Conservation (phyloP, 2,888 invertebrate species). For the Mycalesis mineus region DNA sequence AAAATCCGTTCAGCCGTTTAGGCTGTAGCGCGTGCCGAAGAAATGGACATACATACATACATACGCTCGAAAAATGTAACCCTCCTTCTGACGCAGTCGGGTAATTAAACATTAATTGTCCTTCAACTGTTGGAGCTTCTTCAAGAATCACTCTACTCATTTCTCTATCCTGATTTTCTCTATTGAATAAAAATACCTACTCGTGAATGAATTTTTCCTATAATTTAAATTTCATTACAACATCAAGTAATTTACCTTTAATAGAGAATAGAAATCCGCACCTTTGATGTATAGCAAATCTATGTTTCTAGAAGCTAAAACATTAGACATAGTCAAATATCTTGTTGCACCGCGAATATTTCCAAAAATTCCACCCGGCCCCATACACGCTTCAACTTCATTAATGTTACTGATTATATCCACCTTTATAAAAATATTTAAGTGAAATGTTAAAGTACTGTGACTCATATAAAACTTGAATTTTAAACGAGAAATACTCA, state of each 20-base stretch:
- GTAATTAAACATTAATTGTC: too few species aligned
- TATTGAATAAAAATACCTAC: too few species aligned
- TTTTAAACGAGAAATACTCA: conserved; percentile 32
- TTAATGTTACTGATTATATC: conserved; percentile 61
- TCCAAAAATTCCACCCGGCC: conserved; percentile 71
- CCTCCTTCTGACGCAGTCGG: too few species aligned
- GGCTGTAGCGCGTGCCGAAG: too few species aligned
- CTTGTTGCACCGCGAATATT: conserved; percentile 64
- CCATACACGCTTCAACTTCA: conserved; percentile 72
- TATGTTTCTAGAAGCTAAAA: conserved; percentile 68
- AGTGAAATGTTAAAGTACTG: conserved; percentile 1
- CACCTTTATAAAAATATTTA: conserved; percentile 43
- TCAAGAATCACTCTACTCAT: too few species aligned
- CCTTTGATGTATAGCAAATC: conserved; percentile 69
- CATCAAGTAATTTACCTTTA: conserved; percentile 67
- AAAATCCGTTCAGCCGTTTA: too few species aligned
- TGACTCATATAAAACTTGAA: conserved; percentile 10
- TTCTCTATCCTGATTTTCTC: too few species aligned
- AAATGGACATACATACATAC: too few species aligned
- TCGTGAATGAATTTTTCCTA: too few species aligned
- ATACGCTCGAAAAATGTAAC: too few species aligned
- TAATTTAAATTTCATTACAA: too few species aligned
- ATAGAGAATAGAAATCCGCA: conserved; percentile 62
- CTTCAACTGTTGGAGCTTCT: too few species aligned
- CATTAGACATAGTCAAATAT: conserved; percentile 64